These are phyloP conservation scores for Umimayanthus chanpuru DNA, from an alignment of 92 coral and sea anemone genomes.

Conservation along the genomic window DNA sequence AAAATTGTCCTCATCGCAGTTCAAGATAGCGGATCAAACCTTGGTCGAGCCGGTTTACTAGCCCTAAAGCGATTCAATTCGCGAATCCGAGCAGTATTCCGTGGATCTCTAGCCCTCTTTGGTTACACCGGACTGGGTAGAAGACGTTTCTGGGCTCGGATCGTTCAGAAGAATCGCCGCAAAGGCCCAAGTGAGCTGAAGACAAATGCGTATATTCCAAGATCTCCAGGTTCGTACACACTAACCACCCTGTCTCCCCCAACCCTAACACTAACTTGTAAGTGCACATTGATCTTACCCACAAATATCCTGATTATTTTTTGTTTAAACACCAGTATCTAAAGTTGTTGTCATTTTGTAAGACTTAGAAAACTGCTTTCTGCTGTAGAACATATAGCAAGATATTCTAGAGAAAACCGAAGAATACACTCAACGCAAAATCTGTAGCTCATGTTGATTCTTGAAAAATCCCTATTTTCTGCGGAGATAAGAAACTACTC, in stretches of 20 bases:
- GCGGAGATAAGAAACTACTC: too few relatives aligned
- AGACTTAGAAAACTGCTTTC: too few relatives aligned
- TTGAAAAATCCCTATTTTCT: too few relatives aligned
- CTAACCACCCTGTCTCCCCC: background rate
- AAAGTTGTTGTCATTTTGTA: too few relatives aligned
- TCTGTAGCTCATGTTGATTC: too few relatives aligned
- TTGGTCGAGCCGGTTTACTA: constrained; percentile 36
- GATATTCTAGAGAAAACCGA: too few relatives aligned
- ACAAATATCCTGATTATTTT: too few relatives aligned
- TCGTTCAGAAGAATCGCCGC: constrained; percentile 28
- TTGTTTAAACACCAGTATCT: too few relatives aligned
- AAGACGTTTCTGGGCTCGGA: constrained; percentile 2
- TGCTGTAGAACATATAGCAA: too few relatives aligned
- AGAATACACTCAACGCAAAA: too few relatives aligned
- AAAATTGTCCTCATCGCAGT: constrained; percentile 63
- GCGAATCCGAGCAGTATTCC: constrained; percentile 5
- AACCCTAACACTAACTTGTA: background rate
- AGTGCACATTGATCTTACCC: too few relatives aligned
- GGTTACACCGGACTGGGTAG: constrained; percentile 38
- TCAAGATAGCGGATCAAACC: constrained; percentile 46
- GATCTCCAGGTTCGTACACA: constrained; percentile 21
- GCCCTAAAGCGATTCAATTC: constrained; percentile 41
- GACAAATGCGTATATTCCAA: constrained; percentile 7
- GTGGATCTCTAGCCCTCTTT: constrained; percentile 35
- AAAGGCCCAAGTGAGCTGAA: constrained; percentile 31